Percentiles rank a stretch among this genome's conserved stretches.
Evolutionary conservation across 2,797 vertebrate genomes (phyloP).

Genomic region (Gephyroberyx darwinii): DNA sequence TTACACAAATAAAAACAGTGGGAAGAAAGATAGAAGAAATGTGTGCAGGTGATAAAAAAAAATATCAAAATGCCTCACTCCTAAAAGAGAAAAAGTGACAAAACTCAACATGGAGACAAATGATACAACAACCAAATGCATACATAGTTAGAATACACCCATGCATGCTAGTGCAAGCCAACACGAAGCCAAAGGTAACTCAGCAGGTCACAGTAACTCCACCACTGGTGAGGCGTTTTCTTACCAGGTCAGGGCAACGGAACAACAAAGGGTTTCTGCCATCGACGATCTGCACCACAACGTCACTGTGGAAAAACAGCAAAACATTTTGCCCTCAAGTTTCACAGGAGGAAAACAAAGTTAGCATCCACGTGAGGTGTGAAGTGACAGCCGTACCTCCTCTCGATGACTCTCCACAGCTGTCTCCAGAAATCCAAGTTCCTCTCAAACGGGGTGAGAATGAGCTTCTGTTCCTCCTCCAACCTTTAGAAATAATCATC

Average conservation of each 20-base stretch:
- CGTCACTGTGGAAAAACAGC: conserved; percentile 81
- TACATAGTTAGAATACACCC: no score
- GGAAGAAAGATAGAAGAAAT: no score
- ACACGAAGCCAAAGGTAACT: no score
- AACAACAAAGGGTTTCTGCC: conserved; percentile 95
- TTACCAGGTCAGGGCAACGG: conserved; percentile 93
- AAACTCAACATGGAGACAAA: no score
- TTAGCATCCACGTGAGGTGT: background rate
- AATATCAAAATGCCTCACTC: no score
- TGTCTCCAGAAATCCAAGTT: conserved; percentile 99
- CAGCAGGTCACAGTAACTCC: no score
- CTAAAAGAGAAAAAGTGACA: no score
- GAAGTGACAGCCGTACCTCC: conserved; percentile 84
- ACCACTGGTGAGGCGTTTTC: conserved; percentile 45
- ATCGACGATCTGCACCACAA: conserved; percentile 97
- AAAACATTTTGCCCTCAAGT: background rate
- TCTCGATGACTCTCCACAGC: conserved; percentile 97
- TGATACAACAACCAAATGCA: no score
- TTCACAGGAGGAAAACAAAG: background rate
- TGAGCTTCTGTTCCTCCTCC: conserved; percentile 94
- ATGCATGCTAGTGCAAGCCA: no score
- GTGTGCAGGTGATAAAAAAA: no score
- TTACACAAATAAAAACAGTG: no score
- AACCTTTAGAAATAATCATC: conserved; percentile 77
- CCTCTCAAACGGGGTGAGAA: conserved; percentile 95